phyloP scores from a whole-genome alignment of 2,797 vertebrate species.

The Pristis pectinata region DNA sequence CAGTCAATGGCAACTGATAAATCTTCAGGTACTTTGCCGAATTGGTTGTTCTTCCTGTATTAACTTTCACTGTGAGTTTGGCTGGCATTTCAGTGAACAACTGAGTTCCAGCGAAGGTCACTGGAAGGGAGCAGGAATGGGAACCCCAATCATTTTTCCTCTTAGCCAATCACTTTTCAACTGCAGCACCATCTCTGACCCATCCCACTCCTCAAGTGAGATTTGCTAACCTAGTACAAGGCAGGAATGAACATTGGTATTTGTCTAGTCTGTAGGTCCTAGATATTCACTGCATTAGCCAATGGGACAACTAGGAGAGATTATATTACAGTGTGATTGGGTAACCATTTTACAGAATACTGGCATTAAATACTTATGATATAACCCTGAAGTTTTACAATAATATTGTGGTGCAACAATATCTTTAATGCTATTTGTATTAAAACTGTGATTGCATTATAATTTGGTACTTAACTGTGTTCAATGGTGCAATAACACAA shows the following conservation, averaged over 20 bases:
- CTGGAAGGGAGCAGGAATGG: no score
- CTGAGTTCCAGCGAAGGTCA: no score
- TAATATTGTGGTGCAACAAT: not conserved
- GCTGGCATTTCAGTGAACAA: not conserved
- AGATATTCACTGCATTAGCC: not conserved
- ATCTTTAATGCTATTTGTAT: no score
- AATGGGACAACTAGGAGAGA: not conserved
- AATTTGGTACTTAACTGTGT: not conserved
- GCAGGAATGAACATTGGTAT: not conserved
- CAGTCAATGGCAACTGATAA: not conserved
- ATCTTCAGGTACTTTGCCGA: not conserved
- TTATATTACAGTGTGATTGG: not conserved
- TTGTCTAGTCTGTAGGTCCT: no score
- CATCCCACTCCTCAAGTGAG: no score
- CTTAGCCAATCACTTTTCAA: no score
- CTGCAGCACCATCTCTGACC: no score
- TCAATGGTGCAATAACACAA: no score
- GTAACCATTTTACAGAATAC: not conserved
- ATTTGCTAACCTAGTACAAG: not conserved
- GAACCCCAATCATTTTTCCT: no score
- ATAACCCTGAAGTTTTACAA: not conserved
- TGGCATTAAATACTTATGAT: not conserved
- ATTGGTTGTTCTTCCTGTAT: not conserved
- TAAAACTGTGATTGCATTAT: not conserved
- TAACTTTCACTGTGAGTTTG: not conserved